A percentile compares a stretch with the other conserved stretches of the same genome.
Evolutionary conservation across 2,113 vertebrate genomes (phyloP).

Genomic region (Bombycilla garrulus): DNA sequence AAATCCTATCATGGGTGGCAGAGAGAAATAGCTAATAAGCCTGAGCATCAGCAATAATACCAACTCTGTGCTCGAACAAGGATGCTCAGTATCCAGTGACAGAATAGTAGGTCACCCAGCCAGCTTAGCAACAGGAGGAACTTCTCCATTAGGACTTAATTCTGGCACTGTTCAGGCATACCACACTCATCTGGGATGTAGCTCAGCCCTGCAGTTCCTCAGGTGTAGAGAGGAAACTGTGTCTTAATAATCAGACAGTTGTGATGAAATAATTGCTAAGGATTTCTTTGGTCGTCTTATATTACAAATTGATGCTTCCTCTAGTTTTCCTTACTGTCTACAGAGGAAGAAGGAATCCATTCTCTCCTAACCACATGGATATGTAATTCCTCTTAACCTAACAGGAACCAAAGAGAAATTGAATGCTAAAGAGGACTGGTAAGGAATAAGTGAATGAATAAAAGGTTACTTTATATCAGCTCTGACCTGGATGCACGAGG

Average conservation of each 20-base stretch:
- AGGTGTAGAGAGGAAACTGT: background rate
- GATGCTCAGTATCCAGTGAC: background rate
- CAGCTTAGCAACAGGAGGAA: background rate
- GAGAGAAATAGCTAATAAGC: background rate
- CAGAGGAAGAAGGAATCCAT: background rate
- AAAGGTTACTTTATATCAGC: background rate
- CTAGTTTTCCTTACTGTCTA: background rate
- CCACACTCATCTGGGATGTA: background rate
- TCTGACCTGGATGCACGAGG: background rate
- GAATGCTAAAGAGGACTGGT: background rate
- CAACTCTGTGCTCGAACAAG: constrained; percentile 1
- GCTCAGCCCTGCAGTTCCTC: background rate
- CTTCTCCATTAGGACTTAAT: background rate
- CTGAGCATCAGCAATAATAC: background rate
- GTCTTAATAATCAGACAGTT: background rate
- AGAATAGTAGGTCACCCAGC: background rate
- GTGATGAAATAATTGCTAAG: background rate
- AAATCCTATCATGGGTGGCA: background rate
- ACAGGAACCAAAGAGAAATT: background rate
- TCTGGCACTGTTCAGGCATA: background rate
- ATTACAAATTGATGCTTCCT: constrained; percentile 20
- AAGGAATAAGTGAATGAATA: background rate
- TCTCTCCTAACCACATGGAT: background rate
- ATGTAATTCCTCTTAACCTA: background rate
- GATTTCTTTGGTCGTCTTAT: constrained; percentile 13